Evolutionary conservation across 2,888 invertebrate species (phyloP).

Genomic region (Thereva nobilitata): DNA sequence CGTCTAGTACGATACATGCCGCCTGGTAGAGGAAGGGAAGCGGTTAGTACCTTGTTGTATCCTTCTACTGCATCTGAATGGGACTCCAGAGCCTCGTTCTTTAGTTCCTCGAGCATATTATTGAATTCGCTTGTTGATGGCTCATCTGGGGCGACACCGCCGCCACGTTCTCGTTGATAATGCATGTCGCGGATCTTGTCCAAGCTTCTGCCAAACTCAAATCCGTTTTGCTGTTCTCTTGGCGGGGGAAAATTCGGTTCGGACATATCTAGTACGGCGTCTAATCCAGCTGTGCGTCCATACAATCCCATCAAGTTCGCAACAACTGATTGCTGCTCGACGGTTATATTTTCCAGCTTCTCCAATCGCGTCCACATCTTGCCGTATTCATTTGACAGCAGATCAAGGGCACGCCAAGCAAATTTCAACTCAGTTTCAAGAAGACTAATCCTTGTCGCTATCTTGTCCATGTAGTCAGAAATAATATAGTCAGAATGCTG

Average conservation of each 20-base stretch:
- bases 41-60: constrained; percentile 25
- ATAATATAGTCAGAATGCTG: constrained; percentile 75
- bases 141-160: constrained; percentile 18
- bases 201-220: constrained; percentile 11
- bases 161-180: constrained; percentile 16
- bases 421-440: constrained; percentile 89
- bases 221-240: neutral
- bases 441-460: constrained; percentile 82
- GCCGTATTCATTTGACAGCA: constrained; percentile 88
- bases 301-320: constrained; percentile 71
- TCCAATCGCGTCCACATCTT: constrained; percentile 93
- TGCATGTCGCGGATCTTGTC: constrained; percentile 30
- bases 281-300: constrained; percentile 44
- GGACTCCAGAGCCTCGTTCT: constrained; percentile 47
- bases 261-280: neutral
- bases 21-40: constrained; percentile 17
- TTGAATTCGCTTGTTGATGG: constrained; percentile 46
- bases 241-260: neutral
- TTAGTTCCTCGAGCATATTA: constrained; percentile 48
- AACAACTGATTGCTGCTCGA: constrained; percentile 90
- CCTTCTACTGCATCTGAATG: constrained; percentile 19
- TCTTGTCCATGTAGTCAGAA: constrained; percentile 88
- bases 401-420: constrained; percentile 89
- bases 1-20: constrained; percentile 1
- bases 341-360: constrained; percentile 81